Conservation (phyloP, 2,113 vertebrate genomes). For the Forbesichthys papilliferus region DNA sequence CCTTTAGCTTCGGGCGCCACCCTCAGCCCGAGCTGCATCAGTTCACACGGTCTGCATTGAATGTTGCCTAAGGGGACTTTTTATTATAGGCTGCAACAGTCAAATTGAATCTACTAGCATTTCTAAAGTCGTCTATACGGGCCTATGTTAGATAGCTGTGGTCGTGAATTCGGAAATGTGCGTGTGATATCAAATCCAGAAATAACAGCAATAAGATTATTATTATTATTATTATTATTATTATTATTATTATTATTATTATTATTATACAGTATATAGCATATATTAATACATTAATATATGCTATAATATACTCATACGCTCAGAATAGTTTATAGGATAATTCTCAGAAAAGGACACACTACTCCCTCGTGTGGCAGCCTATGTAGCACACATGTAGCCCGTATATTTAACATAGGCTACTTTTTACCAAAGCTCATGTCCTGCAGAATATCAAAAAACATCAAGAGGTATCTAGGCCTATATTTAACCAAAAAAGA, state of each 20-base stretch:
- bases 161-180: neutral
- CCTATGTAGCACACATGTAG: neutral
- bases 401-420: no score
- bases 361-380: neutral
- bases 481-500: no score
- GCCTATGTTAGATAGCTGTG: neutral
- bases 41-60: conserved; percentile 65
- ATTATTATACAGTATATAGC: no score
- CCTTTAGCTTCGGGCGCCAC: conserved; percentile 74
- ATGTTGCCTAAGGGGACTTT: conserved; percentile 6
- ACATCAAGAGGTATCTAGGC: no score
- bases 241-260: no score
- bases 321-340: neutral
- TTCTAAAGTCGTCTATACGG: no score
- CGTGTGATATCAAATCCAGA: neutral
- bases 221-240: no score
- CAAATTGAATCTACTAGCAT: no score
- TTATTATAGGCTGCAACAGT: no score
- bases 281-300: neutral
- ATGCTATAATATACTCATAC: neutral
- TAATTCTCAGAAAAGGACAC: neutral
- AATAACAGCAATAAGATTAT: neutral
- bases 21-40: conserved; percentile 68
- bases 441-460: no score
- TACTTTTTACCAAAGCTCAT: no score